Evolutionary conservation across 2,113 vertebrate species (phyloP).

Genomic region (Gulo gulo): DNA sequence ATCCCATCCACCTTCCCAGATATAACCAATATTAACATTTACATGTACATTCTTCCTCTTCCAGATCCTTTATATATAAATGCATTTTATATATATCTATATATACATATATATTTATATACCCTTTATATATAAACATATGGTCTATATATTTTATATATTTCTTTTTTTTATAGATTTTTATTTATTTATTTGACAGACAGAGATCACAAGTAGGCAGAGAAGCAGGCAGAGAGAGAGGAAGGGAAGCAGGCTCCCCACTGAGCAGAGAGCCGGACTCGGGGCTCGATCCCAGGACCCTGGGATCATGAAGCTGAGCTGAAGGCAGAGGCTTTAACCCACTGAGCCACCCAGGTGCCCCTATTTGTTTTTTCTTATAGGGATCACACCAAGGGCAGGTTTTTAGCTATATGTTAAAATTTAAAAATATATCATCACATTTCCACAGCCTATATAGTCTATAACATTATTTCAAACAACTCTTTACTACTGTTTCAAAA

Average conservation of each 20-base stretch:
- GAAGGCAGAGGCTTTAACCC: too few species aligned
- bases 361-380: background rate
- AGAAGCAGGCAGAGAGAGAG: too few species aligned
- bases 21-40: background rate
- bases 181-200: too few species aligned
- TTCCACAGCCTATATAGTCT: background rate
- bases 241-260: too few species aligned
- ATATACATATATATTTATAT: background rate
- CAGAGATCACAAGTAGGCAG: too few species aligned
- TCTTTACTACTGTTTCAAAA: background rate
- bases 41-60: background rate
- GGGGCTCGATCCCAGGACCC: too few species aligned
- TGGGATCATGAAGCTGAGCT: too few species aligned
- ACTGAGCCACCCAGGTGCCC: too few species aligned
- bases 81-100: background rate
- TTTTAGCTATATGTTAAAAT: background rate
- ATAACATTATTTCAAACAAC: background rate
- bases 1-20: background rate
- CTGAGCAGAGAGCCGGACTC: too few species aligned
- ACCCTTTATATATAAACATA: background rate
- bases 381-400: background rate
- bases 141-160: background rate
- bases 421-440: background rate
- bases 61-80: background rate
- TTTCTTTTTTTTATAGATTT: background rate